These are phyloP conservation scores for Moxostoma hubbsi DNA, from an alignment of 2,797 vertebrate species.

Conservation along the genomic window DNA sequence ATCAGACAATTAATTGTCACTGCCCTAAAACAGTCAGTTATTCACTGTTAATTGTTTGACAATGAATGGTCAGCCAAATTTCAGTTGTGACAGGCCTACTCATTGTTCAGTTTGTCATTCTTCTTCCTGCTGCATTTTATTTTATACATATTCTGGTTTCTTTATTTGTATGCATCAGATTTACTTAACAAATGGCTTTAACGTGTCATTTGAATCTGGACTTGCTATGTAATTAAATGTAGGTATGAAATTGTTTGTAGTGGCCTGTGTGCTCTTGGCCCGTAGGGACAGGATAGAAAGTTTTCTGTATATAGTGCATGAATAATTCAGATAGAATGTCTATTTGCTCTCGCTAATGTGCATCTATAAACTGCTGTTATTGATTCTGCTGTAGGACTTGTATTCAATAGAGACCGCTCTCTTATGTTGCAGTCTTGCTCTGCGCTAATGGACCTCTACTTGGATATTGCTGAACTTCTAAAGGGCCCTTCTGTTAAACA, in stretches of 20 bases:
- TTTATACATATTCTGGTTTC: not conserved
- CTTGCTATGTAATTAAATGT: conserved; percentile 3
- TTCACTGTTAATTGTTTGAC: no score
- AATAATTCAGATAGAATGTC: conserved; percentile 5
- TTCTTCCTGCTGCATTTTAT: not conserved
- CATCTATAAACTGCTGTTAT: conserved; percentile 30
- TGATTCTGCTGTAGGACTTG: conserved; percentile 22
- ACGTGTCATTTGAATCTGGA: not conserved
- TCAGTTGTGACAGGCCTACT: no score
- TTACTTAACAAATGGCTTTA: not conserved
- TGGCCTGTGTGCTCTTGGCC: not conserved
- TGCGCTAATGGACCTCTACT: conserved; percentile 10
- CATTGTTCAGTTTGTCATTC: no score
- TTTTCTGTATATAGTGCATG: not conserved
- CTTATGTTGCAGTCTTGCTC: conserved; percentile 3
- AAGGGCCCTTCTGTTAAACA: conserved; percentile 13
- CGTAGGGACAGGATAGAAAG: not conserved
- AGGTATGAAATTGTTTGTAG: conserved; percentile 5
- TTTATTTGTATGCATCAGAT: not conserved
- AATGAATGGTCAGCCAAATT: no score
- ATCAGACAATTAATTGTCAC: no score
- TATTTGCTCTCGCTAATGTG: conserved; percentile 33
- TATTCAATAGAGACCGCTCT: not conserved
- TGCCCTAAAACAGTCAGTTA: no score
- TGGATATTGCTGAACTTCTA: not conserved